These are phyloP conservation scores for Plagiodera versicolora DNA, from an alignment of 2,888 invertebrate genomes.

Conservation along the genomic window DNA sequence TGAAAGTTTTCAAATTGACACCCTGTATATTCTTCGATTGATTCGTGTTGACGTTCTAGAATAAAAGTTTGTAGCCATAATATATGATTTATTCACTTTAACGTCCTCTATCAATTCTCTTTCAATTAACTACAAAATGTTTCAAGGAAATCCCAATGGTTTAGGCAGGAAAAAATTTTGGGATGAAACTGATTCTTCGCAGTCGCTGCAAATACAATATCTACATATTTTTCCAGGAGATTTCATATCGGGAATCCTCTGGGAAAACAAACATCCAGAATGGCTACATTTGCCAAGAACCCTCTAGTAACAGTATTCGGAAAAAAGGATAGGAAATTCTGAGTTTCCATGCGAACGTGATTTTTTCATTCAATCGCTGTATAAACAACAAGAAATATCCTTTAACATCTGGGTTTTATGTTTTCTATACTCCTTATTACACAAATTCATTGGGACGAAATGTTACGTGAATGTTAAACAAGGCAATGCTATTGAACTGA, in stretches of 20 bases:
- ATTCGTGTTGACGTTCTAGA: too few relatives aligned
- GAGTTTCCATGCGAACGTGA: conserved; percentile 6
- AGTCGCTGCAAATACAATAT: conserved; percentile 6
- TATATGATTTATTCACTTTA: too few relatives aligned
- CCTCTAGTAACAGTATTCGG: conserved; percentile 14
- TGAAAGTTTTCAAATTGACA: too few relatives aligned
- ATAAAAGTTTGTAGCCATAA: too few relatives aligned
- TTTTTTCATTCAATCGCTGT: conserved; percentile 7
- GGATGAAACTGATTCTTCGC: too few relatives aligned
- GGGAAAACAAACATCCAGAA: conserved; percentile 33
- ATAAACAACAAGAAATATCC: conserved; percentile 12
- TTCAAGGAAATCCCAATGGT: too few relatives aligned
- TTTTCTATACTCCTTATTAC: neutral
- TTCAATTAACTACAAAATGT: too few relatives aligned
- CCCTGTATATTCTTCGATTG: too few relatives aligned
- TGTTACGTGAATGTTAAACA: conserved; percentile 3
- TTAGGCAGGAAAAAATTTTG: too few relatives aligned
- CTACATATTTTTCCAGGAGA: conserved; percentile 32
- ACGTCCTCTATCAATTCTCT: too few relatives aligned
- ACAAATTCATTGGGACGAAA: neutral
- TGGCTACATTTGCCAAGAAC: conserved; percentile 16
- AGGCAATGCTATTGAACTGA: neutral
- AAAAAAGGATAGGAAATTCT: conserved; percentile 7
- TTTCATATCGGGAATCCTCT: conserved; percentile 20
- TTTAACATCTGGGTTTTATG: conserved; percentile 6